phyloP scores from a whole-genome alignment of 2,797 vertebrate species.

The Poeciliopsis gracilis region DNA sequence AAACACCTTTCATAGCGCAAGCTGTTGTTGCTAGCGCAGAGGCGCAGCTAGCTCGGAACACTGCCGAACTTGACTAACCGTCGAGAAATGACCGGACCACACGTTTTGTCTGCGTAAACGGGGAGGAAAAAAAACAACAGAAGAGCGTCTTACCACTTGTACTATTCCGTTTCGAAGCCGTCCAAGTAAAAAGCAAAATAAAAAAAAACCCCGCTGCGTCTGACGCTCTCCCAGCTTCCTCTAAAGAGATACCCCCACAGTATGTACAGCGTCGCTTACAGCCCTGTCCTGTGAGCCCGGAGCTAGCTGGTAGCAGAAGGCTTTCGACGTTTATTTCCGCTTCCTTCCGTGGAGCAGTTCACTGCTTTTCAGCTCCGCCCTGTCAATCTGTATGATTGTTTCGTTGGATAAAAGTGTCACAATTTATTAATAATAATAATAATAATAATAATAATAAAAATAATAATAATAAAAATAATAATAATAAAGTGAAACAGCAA shows the following conservation, averaged over 20 bases:
- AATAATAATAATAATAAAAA: background rate
- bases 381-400: slow-evolving; percentile 19
- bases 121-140: rapidly evolving
- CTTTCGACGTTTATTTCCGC: slow-evolving; percentile 77
- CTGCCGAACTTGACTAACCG: slow-evolving; percentile 56
- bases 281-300: slow-evolving; percentile 50
- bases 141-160: slow-evolving; percentile 62
- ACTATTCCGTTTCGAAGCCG: slow-evolving; percentile 44
- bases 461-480: background rate
- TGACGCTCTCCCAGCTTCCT: slow-evolving; percentile 58
- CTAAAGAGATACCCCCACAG: slow-evolving; percentile 50
- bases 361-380: slow-evolving; percentile 61
- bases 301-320: slow-evolving; percentile 63
- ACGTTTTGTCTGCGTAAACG: slow-evolving; percentile 39
- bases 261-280: slow-evolving; percentile 50
- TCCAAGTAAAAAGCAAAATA: slow-evolving; percentile 35
- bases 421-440: background rate
- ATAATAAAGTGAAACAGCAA: background rate
- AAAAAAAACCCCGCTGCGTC: slow-evolving; percentile 26
- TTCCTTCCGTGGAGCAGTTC: slow-evolving; percentile 68
- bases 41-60: slow-evolving; percentile 40
- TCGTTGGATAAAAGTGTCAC: background rate
- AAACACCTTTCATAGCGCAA: slow-evolving; percentile 59
- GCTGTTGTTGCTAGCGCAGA: slow-evolving; percentile 66
- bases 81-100: slow-evolving; percentile 35